Base-by-base conservation (phyloP, 2,797 vertebrate species). In the Lithobates sylvaticus region DNA sequence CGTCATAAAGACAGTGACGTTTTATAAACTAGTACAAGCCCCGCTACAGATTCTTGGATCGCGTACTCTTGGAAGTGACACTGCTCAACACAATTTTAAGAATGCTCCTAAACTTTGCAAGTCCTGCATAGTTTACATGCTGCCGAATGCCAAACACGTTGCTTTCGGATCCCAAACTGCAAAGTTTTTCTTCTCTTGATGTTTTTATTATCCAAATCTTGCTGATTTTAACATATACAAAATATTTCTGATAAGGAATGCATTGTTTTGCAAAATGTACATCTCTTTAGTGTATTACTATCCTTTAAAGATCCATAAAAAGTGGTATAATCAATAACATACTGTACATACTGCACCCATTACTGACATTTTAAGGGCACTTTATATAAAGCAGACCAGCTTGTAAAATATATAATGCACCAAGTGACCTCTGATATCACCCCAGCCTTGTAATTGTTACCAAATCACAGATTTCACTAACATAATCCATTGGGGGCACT, bases 391-490 rank as follows among this genome's bases (percentile, higher is more conserved):
- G 21, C 54, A 9, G 54, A 23, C 6, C 18, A 61, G 54, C 54
- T 8, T 39, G 39, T 72, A n/a, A 71, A 23, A 39, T 36, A 39
- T 36, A 39, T 39, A 71, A 39, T 23, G 32, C 2, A 71, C 8
- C 5, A 36, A 2, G 3, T 32, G 32, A 32, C 68, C 27, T 71
- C 32, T 71, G 18, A 34, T 39, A 72, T 29, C 21, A 67, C 65
- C 72, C 23, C 26, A 18, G 12, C 27, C 12, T 15, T 50, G n/a
- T 16, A 27, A 74, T 50, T 47, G n/a, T 47, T 47, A 50, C 39
- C 72, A 23, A 44, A 47, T 47, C 71, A 75, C 71, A 75, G 61
- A 32, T 83, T 50, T 75, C 36, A 23, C 72, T 69, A 64, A 50
- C 36, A 74, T 34, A 8, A 61, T 50, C 32, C 26, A 74, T 75